Evolutionary conservation across 2,113 vertebrate species (phyloP), one percentile per base, ranked within the genome.

Genomic region (Marmota monax): DNA sequence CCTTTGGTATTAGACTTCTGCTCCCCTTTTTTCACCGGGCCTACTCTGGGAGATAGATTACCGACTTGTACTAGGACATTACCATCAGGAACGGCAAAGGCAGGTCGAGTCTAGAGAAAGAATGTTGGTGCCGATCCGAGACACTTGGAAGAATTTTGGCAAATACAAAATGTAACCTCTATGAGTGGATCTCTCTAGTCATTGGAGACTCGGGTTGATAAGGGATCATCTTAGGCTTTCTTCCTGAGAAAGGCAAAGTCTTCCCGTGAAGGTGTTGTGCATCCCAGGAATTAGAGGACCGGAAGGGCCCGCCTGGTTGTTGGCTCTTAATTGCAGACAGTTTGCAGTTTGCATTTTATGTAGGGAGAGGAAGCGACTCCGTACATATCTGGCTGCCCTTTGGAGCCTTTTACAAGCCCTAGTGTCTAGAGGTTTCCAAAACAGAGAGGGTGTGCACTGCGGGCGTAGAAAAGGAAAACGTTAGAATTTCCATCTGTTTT

Each of bases 221-320:
- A 39, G 56, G 17, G 65, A 37, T 14, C 10, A 58, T 23, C 56
- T 58, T 58, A 58, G 56, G 23, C 4, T 61, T 37, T 70, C 53
- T 17, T 72, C 37, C 0, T 17, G 48, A 1, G 22, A 18, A 1
- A 7, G 2, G 11, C 3, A n/a, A 23, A 14, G 56, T 39, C 48
- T 25, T 0, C 16, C 25, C 27, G 0, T 2, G 5, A 23, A 80
- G 84, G n/a, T 58, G 56, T 58, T 17, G 17, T 7, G 23, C 7
- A 0, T 18, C 39, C 48, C 20, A 61, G 87, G 56, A 23, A 10
- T 25, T 5, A 42, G n/a, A 61, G 56, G 45, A 1, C 23, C 17
- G 37, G n/a, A 5, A 17, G 1, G 58, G 7, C 10, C 22, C 42
- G 79, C 51, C 2, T n/a, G 5, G 3, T 12, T 17, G 0, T 18